Base-by-base conservation (phyloP, 2,797 vertebrate species). In the Diplodus sargus region DNA sequence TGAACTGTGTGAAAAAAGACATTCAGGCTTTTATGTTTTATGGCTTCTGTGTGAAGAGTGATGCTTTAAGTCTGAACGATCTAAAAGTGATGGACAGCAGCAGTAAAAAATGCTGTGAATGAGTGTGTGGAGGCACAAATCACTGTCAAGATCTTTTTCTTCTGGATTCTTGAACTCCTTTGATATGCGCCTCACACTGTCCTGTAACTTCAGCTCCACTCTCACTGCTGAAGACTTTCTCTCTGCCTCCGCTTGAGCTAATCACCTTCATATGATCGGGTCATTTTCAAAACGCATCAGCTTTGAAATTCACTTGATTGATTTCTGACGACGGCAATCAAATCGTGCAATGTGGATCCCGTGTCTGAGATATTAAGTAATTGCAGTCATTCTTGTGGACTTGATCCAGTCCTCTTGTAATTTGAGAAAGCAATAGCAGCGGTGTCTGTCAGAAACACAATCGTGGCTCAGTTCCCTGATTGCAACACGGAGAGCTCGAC, bases 11-110 rank as follows among this genome's bases (percentile, higher is more conserved):
- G 34, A 39, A 59, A 78, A 82, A 79, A 79, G 45, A 83, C 53
- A 86, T 85, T 75, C 56, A 82, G 71, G 70, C 89, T 90, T 92
- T 93, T 71, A 89, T 90, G 84, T 90, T 93, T 93, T 93, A 91
- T 49, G 83, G 87, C 76, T 78, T 68, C 63, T 83, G 73, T 90
- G 86, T 88, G 82, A 84, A 89, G 86, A 89, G 52, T 79, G 84
- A 86, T 82, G 91, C 76, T 82, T 79, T 72, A 69, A 89, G 71
- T 84, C 39, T 75, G 75, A 89, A 70, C 48, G 12, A 73, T 82
- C 71, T 81, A 70, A 89, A 89, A 88, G 80, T 91, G 90, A 94
- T 84, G 65, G 91, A 91, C 90, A 91, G 88, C 83, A 11, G 60
- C 87, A 54, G 14, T 92, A 89, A 91, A 87, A 88, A 58, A 71